Evolutionary conservation across 1,140 invertebrate species (phyloP).

Genomic region (Plodia interpunctella): DNA sequence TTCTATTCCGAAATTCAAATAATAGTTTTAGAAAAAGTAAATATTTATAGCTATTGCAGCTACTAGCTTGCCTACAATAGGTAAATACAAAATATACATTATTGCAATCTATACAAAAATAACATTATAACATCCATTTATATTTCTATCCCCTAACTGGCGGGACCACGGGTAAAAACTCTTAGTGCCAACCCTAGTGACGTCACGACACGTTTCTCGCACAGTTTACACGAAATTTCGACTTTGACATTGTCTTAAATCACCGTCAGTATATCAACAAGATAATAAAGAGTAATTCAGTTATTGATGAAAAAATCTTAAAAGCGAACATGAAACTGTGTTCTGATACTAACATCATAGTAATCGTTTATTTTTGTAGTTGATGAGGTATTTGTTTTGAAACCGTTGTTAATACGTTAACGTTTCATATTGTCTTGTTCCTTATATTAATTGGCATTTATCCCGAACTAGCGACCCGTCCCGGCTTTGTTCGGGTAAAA

Average conservation of each 20-base stretch:
- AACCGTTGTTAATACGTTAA: not conserved
- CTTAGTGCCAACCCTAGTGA: not conserved
- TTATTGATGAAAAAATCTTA: not conserved
- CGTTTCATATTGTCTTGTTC: not conserved
- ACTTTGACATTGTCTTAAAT: slow-evolving; percentile 3
- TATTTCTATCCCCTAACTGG: too few relatives aligned
- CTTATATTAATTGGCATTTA: too few relatives aligned
- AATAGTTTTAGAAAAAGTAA: too few relatives aligned
- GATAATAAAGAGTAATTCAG: not conserved
- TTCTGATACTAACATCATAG: not conserved
- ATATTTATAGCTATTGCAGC: too few relatives aligned
- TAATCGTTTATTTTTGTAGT: not conserved
- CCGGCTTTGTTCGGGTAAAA: too few relatives aligned
- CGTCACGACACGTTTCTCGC: not conserved
- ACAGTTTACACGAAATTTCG: not conserved
- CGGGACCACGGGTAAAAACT: too few relatives aligned
- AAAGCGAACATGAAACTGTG: not conserved
- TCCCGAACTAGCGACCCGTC: too few relatives aligned
- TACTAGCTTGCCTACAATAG: too few relatives aligned
- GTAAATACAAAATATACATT: too few relatives aligned
- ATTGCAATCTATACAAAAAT: too few relatives aligned
- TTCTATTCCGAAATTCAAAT: too few relatives aligned
- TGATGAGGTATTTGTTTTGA: not conserved
- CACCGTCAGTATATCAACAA: not conserved
- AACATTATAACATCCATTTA: too few relatives aligned